Evolutionary conservation across 35 echinoderm and acorn worm species (phyloP).

Genomic region (Heliocidaris erythrogramma): DNA sequence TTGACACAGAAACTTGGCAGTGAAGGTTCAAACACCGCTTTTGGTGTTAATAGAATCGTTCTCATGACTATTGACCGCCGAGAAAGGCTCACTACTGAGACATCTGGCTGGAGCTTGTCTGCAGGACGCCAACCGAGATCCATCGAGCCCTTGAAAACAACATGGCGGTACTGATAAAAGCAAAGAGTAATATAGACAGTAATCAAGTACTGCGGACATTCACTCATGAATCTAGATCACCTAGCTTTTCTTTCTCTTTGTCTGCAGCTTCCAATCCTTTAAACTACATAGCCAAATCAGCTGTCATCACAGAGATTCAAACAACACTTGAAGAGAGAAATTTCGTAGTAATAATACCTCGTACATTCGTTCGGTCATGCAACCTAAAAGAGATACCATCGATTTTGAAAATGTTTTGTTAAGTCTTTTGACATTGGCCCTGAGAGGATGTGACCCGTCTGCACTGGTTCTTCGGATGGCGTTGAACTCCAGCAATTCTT

Average conservation of each 20-base stretch:
- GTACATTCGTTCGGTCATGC: neutral
- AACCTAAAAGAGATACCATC: neutral
- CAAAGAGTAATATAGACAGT: constrained; percentile 11
- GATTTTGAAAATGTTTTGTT: constrained; percentile 6
- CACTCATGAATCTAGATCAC: neutral
- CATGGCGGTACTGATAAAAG: neutral
- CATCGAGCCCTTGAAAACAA: neutral
- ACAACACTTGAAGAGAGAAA: neutral
- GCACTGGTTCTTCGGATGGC: neutral
- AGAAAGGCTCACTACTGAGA: neutral
- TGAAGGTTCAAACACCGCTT: constrained; percentile 8
- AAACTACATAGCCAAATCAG: constrained; percentile 4
- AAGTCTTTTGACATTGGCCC: constrained; percentile 8
- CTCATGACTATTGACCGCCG: constrained; percentile 7
- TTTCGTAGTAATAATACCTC: neutral
- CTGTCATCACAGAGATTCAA: neutral
- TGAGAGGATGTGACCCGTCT: neutral
- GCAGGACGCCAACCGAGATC: neutral
- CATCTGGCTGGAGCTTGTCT: neutral
- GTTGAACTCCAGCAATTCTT: neutral
- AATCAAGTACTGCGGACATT: constrained; percentile 2
- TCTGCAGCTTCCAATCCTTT: neutral
- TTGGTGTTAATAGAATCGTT: neutral
- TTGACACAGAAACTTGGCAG: neutral
- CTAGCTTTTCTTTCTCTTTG: neutral